phyloP scores from a whole-genome alignment of 2,113 vertebrate genomes.

The Heterotilapia buettikoferi region DNA sequence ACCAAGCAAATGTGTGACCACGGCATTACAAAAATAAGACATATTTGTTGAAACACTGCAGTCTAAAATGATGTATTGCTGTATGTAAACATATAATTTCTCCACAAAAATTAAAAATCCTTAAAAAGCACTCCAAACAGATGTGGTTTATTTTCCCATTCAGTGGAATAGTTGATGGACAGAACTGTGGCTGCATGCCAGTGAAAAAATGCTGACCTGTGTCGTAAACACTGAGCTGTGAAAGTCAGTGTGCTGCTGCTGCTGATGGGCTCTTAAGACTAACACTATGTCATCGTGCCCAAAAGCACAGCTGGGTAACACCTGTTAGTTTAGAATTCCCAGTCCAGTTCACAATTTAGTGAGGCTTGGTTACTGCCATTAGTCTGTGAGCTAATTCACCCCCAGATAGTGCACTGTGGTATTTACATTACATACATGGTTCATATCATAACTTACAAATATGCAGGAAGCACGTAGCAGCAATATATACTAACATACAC shows the following conservation, averaged over 20 bases:
- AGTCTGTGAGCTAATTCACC: slow-evolving; percentile 18
- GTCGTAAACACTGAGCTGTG: slow-evolving; percentile 62
- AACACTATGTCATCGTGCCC: slow-evolving; percentile 51
- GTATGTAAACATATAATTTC: background rate
- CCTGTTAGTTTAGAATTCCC: slow-evolving; percentile 47
- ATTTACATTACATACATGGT: background rate
- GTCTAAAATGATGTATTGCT: background rate
- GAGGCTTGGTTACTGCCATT: slow-evolving; percentile 3
- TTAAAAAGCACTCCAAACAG: slow-evolving; percentile 3
- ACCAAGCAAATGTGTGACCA: background rate
- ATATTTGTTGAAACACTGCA: background rate
- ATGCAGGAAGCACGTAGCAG: background rate
- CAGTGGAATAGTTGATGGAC: slow-evolving; percentile 23
- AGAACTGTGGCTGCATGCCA: slow-evolving; percentile 38
- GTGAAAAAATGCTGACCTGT: slow-evolving; percentile 58
- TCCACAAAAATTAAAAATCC: background rate
- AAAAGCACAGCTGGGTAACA: slow-evolving; percentile 64
- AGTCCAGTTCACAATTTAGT: slow-evolving; percentile 35
- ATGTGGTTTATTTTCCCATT: background rate
- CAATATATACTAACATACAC: background rate
- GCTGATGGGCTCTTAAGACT: slow-evolving; percentile 56
- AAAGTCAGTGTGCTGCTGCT: slow-evolving; percentile 56
- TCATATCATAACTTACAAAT: background rate
- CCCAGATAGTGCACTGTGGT: background rate
- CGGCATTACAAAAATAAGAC: background rate